Conservation (phyloP, 2,888 invertebrate genomes). For the Macroteleia sp. region DNA sequence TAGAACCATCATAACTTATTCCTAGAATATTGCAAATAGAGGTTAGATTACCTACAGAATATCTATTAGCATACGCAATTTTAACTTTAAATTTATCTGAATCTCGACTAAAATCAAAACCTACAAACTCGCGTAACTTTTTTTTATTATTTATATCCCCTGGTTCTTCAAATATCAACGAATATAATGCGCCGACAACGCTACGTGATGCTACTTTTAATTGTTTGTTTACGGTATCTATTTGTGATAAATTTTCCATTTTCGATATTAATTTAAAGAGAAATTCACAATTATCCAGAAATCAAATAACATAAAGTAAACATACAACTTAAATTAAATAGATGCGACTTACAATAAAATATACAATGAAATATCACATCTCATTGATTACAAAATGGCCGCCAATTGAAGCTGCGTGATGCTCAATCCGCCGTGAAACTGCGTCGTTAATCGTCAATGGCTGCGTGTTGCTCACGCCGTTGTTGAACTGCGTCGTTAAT, state of each 20-base stretch:
- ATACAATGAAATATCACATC: no score
- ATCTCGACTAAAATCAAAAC: background rate
- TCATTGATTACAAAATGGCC: background rate
- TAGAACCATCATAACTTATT: background rate
- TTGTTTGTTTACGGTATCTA: background rate
- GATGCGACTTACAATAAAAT: background rate
- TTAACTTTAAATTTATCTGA: background rate
- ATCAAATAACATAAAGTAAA: background rate
- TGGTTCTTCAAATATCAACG: background rate
- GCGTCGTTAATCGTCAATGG: background rate
- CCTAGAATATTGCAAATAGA: slow-evolving; percentile 26
- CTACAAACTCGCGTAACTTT: background rate
- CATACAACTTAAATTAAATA: background rate
- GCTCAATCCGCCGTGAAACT: no score
- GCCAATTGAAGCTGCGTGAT: background rate
- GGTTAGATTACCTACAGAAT: slow-evolving; percentile 11
- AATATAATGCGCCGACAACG: slow-evolving; percentile 2
- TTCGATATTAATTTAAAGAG: background rate
- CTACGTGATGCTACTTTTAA: slow-evolving; percentile 3
- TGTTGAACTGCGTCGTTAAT: no score
- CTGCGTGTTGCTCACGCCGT: background rate
- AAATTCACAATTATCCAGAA: background rate
- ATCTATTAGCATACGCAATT: background rate
- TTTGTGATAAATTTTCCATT: slow-evolving; percentile 15
- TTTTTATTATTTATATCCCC: slow-evolving; percentile 1